A percentile compares a stretch with the other conserved stretches of the same genome.
Conservation (phyloP, 1,140 invertebrate species). For the Eriocheir sinensis region DNA sequence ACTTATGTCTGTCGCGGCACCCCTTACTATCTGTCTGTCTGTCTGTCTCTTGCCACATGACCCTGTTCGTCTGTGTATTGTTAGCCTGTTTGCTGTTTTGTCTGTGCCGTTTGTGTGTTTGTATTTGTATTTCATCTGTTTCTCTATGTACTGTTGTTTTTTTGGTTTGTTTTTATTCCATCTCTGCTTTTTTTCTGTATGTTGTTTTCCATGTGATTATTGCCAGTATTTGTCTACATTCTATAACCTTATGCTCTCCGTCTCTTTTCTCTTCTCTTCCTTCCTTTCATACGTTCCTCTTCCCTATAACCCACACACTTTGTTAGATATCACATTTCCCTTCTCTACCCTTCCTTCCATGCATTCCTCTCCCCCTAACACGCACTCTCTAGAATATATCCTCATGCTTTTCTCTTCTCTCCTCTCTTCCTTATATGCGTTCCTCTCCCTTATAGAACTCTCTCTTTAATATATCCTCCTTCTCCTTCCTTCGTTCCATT, state of each 20-base stretch:
- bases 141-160: background rate
- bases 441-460: no score
- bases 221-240: no score
- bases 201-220: no score
- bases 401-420: background rate
- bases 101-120: conserved; percentile 19
- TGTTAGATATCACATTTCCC: background rate
- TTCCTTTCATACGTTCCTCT: no score
- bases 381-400: no score
- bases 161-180: background rate
- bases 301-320: background rate
- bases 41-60: no score
- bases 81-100: background rate
- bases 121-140: background rate
- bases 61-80: no score
- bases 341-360: background rate
- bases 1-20: background rate
- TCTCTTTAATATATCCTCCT: background rate
- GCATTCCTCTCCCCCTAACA: background rate
- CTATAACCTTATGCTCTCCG: no score
- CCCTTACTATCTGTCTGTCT: background rate
- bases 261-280: no score
- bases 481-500: background rate
- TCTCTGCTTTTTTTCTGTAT: background rate
- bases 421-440: background rate